These are phyloP conservation scores for Trialeurodes vaporariorum DNA, from an alignment of 1,140 invertebrate genomes.

Conservation along the genomic window DNA sequence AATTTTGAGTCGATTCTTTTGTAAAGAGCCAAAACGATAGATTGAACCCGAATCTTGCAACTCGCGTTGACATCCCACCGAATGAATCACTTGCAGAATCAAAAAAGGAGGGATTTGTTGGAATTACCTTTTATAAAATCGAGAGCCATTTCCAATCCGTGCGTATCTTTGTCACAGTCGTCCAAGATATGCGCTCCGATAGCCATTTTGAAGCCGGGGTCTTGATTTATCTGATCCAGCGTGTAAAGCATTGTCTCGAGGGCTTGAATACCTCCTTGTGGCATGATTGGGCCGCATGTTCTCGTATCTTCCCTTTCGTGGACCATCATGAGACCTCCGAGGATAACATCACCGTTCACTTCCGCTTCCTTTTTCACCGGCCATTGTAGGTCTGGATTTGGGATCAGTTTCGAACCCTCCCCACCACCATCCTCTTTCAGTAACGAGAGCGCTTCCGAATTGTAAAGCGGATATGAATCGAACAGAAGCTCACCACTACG, in stretches of 20 bases:
- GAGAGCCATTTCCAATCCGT: slow-evolving; percentile 89
- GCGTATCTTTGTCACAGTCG: slow-evolving; percentile 93
- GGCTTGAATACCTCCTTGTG: slow-evolving; percentile 83
- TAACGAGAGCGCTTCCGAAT: too few relatives aligned
- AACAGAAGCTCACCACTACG: too few relatives aligned
- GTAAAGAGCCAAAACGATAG: too few relatives aligned
- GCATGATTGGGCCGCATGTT: slow-evolving; percentile 86
- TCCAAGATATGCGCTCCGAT: slow-evolving; percentile 80
- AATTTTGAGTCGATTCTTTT: too few relatives aligned
- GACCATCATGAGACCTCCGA: slow-evolving; percentile 92
- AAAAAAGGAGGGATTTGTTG: too few relatives aligned
- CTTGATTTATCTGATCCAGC: slow-evolving; percentile 65
- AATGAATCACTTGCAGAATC: too few relatives aligned
- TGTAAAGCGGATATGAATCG: too few relatives aligned
- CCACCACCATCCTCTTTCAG: too few relatives aligned
- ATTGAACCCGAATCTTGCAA: too few relatives aligned
- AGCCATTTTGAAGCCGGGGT: slow-evolving; percentile 55
- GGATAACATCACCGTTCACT: slow-evolving; percentile 67
- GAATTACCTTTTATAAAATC: slow-evolving; percentile 94
- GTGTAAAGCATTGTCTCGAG: slow-evolving; percentile 88
- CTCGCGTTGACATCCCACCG: too few relatives aligned
- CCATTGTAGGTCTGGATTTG: slow-evolving; percentile 45
- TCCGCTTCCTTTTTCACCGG: slow-evolving; percentile 70
- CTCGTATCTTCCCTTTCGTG: slow-evolving; percentile 76
- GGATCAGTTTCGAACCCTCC: too few relatives aligned